Evolutionary conservation across 2,797 vertebrate species (phyloP).

Genomic region (Cynodonichthys magdalenae): DNA sequence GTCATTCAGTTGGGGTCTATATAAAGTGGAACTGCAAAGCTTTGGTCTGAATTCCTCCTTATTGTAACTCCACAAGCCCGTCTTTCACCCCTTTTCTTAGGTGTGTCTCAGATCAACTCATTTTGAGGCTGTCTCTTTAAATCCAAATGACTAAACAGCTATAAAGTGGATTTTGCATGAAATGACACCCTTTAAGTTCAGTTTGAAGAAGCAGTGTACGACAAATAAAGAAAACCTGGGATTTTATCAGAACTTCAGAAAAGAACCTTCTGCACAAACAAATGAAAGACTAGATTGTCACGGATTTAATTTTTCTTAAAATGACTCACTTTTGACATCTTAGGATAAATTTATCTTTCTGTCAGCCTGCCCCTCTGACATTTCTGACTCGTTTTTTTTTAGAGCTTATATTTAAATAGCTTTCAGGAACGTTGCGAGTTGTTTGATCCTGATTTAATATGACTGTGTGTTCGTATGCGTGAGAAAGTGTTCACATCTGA

Average conservation of each 20-base stretch:
- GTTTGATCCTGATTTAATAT: conserved; percentile 57
- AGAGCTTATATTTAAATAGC: conserved; percentile 38
- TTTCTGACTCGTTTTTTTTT: conserved; percentile 19
- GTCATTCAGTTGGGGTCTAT: no score
- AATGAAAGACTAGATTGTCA: not conserved
- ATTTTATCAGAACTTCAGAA: not conserved
- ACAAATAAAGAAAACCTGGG: no score
- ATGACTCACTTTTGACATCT: not conserved
- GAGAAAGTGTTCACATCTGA: conserved; percentile 37
- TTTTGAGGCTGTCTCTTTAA: no score
- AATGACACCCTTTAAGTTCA: no score
- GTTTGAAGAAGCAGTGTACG: no score
- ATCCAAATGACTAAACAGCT: no score
- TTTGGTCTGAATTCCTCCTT: no score
- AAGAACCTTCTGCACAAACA: not conserved
- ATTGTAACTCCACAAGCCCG: no score
- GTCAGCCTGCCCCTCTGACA: conserved; percentile 8
- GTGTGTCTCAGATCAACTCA: no score
- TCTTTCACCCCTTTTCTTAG: no score
- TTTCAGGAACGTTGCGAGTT: conserved; percentile 35
- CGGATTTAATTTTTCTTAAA: not conserved
- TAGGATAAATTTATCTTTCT: not conserved
- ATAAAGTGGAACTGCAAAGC: no score
- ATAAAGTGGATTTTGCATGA: no score
- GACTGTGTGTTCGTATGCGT: conserved; percentile 32